Conservation (phyloP, 2,888 invertebrate species). For the Synanthedon formicaeformis region DNA sequence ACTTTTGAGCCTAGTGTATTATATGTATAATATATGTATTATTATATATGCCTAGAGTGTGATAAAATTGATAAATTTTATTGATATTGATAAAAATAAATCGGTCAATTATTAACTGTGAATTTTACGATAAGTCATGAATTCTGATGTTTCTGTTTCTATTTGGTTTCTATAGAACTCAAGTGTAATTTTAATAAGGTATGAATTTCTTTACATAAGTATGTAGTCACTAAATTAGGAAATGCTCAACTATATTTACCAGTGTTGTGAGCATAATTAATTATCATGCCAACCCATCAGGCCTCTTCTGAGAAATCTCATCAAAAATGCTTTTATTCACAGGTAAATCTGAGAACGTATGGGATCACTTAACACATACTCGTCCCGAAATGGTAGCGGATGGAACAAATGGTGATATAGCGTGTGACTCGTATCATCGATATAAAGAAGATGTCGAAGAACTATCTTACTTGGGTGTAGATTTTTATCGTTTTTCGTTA, state of each 20-base stretch:
- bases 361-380: constrained; percentile 68
- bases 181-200: too few species aligned
- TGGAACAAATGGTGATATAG: constrained; percentile 74
- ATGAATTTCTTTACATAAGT: background rate
- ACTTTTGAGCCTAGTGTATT: too few species aligned
- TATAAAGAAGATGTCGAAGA: constrained; percentile 72
- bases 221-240: background rate
- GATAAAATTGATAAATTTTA: too few species aligned
- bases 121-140: too few species aligned
- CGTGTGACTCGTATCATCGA: constrained; percentile 78
- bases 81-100: too few species aligned
- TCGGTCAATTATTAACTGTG: too few species aligned
- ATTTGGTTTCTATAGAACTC: too few species aligned
- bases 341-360: constrained; percentile 76
- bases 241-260: background rate
- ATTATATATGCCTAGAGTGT: too few species aligned
- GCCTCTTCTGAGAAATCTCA: background rate
- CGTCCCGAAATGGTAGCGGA: constrained; percentile 72
- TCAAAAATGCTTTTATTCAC: constrained; percentile 5
- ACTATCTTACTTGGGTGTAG: constrained; percentile 60
- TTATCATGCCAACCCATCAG: background rate
- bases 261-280: background rate
- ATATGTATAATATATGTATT: too few species aligned
- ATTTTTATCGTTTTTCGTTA: constrained; percentile 70
- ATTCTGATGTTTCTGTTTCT: too few species aligned